A percentile compares a stretch with the other conserved stretches of the same genome.
Evolutionary conservation across 2,113 vertebrate genomes (phyloP).

Genomic region (Oncorhynchus clarkii): DNA sequence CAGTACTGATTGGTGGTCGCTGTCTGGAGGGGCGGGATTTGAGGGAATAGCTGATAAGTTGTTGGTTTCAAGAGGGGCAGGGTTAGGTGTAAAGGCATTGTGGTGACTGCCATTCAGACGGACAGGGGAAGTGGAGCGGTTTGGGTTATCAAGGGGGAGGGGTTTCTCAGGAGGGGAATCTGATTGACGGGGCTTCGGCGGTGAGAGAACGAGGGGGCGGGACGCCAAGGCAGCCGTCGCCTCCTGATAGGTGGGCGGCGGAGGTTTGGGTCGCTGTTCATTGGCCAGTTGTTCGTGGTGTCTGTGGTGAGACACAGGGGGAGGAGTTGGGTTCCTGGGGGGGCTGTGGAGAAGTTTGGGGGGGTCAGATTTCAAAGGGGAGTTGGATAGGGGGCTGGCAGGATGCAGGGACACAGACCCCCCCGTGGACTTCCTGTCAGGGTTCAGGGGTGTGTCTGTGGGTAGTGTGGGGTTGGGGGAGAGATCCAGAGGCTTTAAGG

Average conservation of each 20-base stretch:
- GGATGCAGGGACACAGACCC: not conserved
- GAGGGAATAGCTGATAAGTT: constrained; percentile 63
- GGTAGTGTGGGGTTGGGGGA: constrained; percentile 37
- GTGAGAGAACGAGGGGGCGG: constrained; percentile 22
- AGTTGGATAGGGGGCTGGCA: constrained; percentile 5
- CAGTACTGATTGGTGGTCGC: constrained; percentile 52
- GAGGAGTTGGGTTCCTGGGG: constrained; percentile 36
- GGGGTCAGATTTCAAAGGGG: constrained; percentile 39
- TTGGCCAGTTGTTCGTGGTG: constrained; percentile 13
- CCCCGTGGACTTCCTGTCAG: too few relatives aligned
- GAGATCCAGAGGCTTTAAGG: constrained; percentile 88
- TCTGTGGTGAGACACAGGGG: constrained; percentile 23
- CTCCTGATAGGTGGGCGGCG: constrained; percentile 41
- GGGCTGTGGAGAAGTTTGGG: constrained; percentile 65
- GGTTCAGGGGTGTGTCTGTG: constrained; percentile 17
- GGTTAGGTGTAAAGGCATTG: constrained; percentile 78
- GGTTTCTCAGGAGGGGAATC: constrained; percentile 34
- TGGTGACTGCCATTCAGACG: constrained; percentile 86
- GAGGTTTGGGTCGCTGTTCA: constrained; percentile 35
- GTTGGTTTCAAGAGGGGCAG: constrained; percentile 52
- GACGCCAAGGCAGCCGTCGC: constrained; percentile 23
- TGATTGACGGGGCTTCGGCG: constrained; percentile 13
- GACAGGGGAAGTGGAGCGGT: constrained; percentile 65
- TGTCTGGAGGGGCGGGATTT: constrained; percentile 66
- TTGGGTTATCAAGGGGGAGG: constrained; percentile 11